Percentiles rank a stretch among this genome's conserved stretches.
Conservation (phyloP, 2,797 vertebrate species). For the Tinamus major region DNA sequence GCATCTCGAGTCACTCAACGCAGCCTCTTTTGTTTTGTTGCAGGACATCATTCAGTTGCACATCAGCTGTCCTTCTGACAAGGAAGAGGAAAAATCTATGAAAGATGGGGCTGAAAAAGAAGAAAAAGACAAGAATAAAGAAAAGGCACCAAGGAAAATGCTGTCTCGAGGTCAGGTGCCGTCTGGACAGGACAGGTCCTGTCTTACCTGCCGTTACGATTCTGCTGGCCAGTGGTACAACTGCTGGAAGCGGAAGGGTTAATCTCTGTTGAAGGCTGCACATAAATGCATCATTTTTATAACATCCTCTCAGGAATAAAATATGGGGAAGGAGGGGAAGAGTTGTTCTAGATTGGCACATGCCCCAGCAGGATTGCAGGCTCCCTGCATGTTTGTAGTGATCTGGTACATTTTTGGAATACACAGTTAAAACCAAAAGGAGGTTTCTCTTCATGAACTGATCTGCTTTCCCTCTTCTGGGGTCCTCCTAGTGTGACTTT, state of each 20-base stretch:
- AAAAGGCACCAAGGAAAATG: slow-evolving; percentile 94
- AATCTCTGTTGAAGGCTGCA: not conserved
- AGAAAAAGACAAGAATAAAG: slow-evolving; percentile 94
- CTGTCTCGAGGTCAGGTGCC: slow-evolving; percentile 90
- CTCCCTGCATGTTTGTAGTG: not conserved
- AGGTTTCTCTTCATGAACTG: not conserved
- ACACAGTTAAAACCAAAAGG: not conserved
- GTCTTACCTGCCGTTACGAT: not conserved
- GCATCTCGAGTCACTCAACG: not conserved
- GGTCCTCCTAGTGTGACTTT: not conserved
- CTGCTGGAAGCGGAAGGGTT: not conserved
- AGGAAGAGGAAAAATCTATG: slow-evolving; percentile 94
- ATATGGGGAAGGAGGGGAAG: not conserved
- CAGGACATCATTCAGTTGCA: slow-evolving; percentile 98
- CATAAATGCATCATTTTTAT: rapidly evolving
- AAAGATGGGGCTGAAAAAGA: slow-evolving; percentile 97
- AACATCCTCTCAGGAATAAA: not conserved
- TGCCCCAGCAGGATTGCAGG: not conserved
- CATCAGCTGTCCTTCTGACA: slow-evolving; percentile 97
- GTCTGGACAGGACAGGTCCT: not conserved
- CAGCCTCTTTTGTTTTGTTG: not conserved
- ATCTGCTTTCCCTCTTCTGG: not conserved
- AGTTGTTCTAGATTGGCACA: not conserved
- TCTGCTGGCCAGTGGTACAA: not conserved
- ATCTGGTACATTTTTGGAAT: not conserved